Conservation (phyloP, 1,140 invertebrate genomes). For the Chironomus tepperi region DNA sequence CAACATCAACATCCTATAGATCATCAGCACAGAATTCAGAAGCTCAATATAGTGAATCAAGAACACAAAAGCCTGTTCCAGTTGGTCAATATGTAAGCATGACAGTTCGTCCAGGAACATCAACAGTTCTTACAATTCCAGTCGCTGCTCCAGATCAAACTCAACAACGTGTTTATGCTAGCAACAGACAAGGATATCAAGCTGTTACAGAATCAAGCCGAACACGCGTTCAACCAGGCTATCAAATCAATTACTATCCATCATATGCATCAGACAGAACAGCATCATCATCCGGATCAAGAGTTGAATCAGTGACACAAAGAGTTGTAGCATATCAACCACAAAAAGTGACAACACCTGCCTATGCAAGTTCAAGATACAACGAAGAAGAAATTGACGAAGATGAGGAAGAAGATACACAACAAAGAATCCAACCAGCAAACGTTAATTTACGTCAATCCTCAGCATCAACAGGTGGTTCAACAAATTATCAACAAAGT, state of each 20-base stretch:
- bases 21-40: not conserved
- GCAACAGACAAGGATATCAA: not conserved
- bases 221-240: not conserved
- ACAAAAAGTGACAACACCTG: not conserved
- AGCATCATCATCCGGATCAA: not conserved
- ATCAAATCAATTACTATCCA: not conserved
- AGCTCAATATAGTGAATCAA: not conserved
- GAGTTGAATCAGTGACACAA: not conserved
- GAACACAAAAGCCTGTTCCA: not conserved
- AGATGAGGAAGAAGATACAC: not conserved
- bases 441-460: not conserved
- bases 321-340: not conserved
- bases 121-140: slow-evolving; percentile 2
- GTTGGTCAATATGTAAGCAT: not conserved
- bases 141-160: not conserved
- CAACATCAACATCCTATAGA: not conserved
- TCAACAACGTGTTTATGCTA: not conserved
- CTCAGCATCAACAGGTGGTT: not conserved
- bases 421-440: no score
- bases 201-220: not conserved
- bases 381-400: not conserved
- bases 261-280: not conserved
- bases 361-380: not conserved
- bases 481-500: not conserved
- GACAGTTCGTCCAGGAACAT: not conserved